phyloP scores from a whole-genome alignment of 92 coral and sea anemone genomes.

The Parazoanthus darwini region DNA sequence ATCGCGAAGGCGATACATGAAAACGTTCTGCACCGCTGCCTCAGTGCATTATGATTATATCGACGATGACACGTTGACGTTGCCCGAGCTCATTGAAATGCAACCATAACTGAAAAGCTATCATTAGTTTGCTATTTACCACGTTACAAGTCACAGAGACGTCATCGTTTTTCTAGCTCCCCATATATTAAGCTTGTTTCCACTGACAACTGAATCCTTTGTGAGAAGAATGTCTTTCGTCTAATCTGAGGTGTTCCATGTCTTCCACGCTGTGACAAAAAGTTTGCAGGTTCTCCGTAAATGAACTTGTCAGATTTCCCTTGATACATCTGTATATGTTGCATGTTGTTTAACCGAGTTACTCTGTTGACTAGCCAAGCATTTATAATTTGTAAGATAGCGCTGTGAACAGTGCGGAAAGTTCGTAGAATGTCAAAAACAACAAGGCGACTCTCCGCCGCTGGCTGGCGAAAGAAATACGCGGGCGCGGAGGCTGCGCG shows the following conservation, averaged over 20 bases:
- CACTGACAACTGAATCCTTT: neutral
- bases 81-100: constrained; percentile 2
- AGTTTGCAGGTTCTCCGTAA: neutral
- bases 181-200: neutral
- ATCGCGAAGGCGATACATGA: neutral
- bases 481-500: neutral
- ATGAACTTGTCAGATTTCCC: neutral
- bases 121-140: neutral
- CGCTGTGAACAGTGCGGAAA: neutral
- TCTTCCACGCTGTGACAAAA: neutral
- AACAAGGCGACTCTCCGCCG: neutral
- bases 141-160: neutral
- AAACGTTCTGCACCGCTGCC: neutral
- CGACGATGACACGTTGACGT: constrained; percentile 4
- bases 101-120: neutral
- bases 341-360: neutral
- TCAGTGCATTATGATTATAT: neutral
- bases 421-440: neutral
- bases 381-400: too few relatives aligned
- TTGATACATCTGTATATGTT: neutral
- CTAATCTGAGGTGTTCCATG: neutral
- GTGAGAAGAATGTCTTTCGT: neutral
- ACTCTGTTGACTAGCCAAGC: neutral
- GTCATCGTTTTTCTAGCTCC: neutral
- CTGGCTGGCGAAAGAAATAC: neutral